phyloP scores from a whole-genome alignment of 2,888 invertebrate genomes.

The Dorcus parallelipipedus region DNA sequence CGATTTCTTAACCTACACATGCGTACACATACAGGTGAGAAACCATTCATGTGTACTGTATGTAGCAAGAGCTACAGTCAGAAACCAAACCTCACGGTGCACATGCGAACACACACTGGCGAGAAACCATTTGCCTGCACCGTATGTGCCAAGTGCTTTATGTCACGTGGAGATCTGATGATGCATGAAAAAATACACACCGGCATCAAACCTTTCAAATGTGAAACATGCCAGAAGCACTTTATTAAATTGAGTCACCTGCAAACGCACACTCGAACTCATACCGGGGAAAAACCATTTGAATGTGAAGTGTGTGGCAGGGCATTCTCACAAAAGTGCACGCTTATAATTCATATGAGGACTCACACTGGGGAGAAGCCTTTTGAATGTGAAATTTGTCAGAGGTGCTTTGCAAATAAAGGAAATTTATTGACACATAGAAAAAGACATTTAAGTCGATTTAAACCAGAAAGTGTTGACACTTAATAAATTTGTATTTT shows the following conservation, averaged over 20 bases:
- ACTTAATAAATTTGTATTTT: too few species aligned
- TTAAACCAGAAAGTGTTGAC: too few species aligned
- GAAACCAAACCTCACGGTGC: background rate
- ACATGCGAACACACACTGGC: background rate
- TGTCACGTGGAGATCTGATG: background rate
- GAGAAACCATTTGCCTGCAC: background rate
- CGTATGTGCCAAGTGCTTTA: background rate
- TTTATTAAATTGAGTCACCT: background rate
- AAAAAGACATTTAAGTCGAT: too few species aligned
- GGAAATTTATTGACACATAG: background rate
- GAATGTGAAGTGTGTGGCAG: background rate
- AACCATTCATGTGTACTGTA: too few species aligned
- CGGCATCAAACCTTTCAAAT: background rate
- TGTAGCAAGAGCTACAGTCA: too few species aligned
- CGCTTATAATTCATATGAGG: background rate
- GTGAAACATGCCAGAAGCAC: background rate
- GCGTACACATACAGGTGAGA: too few species aligned
- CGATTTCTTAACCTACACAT: too few species aligned
- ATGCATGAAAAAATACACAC: background rate
- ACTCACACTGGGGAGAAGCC: background rate
- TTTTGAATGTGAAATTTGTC: background rate
- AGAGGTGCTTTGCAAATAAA: background rate
- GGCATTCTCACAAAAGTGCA: background rate
- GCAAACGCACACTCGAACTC: background rate
- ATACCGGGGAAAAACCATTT: constrained; percentile 1